These are phyloP conservation scores for Heterochromis multidens DNA, from an alignment of 2,113 vertebrate genomes.

Conservation along the genomic window DNA sequence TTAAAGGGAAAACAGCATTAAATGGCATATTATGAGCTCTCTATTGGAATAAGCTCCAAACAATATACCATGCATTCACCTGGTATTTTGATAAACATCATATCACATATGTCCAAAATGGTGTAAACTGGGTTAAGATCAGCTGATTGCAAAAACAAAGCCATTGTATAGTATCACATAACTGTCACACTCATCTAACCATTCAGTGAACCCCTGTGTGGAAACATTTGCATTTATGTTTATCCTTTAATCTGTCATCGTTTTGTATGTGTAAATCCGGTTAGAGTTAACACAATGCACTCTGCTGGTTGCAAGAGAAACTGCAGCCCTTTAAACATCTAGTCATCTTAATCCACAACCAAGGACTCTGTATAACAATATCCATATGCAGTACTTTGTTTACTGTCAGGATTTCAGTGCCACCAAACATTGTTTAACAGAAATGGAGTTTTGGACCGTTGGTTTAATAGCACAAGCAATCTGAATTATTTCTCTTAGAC, in stretches of 20 bases:
- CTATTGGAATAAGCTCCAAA: not conserved
- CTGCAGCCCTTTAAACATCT: not conserved
- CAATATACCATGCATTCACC: not conserved
- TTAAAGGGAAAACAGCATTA: fast-evolving
- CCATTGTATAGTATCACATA: not conserved
- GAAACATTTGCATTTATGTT: not conserved
- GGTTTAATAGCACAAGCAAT: not conserved
- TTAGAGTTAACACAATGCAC: conserved; percentile 26
- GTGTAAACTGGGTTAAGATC: not conserved
- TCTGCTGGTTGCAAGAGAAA: conserved; percentile 24
- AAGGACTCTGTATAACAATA: not conserved
- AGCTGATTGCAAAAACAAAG: not conserved
- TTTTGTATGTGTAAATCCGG: not conserved
- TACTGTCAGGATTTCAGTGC: not conserved
- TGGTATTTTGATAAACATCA: not conserved
- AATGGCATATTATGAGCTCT: not conserved
- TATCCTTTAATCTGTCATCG: not conserved
- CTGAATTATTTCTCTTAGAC: fast-evolving
- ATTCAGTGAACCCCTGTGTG: not conserved
- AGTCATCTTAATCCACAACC: not conserved
- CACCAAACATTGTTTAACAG: too few relatives aligned
- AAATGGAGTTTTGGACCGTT: not conserved
- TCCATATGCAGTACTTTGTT: not conserved
- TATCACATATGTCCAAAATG: not conserved
- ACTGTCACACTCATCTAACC: not conserved